Evolutionary conservation across 1,140 invertebrate species (phyloP).

Genomic region (Lepidotrigona ventralis): DNA sequence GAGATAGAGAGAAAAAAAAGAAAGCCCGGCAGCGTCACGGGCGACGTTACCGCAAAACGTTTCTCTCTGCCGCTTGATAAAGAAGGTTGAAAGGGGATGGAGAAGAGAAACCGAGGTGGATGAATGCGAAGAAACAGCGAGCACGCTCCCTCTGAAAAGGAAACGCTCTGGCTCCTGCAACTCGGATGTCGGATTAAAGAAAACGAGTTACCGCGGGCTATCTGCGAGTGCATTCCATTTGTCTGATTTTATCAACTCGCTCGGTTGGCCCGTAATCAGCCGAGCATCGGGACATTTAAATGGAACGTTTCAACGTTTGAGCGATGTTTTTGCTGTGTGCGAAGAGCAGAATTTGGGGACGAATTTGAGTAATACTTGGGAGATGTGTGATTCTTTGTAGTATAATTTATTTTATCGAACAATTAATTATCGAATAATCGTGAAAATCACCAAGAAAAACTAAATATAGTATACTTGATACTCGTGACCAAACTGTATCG

Average conservation of each 20-base stretch:
- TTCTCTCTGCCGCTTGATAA: slow-evolving; percentile 64
- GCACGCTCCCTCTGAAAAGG: slow-evolving; percentile 24
- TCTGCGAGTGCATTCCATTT: slow-evolving; percentile 49
- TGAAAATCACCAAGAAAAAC: too few relatives aligned
- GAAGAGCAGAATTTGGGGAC: background rate
- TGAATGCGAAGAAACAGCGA: slow-evolving; percentile 2
- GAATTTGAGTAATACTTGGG: background rate
- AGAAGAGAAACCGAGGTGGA: background rate
- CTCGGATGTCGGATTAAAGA: slow-evolving; percentile 61
- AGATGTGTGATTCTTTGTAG: background rate
- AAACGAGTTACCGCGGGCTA: slow-evolving; percentile 51
- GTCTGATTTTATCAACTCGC: slow-evolving; percentile 9
- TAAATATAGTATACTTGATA: too few relatives aligned
- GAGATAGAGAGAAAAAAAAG: slow-evolving; percentile 58
- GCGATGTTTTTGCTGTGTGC: background rate
- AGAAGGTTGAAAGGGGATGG: slow-evolving; percentile 17
- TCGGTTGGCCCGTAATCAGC: slow-evolving; percentile 11
- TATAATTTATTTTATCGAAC: too few relatives aligned
- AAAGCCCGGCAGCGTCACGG: slow-evolving; percentile 59
- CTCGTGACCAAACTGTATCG: too few relatives aligned
- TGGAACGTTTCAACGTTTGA: background rate
- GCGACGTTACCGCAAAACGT: slow-evolving; percentile 63
- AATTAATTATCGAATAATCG: too few relatives aligned
- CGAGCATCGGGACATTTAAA: background rate
- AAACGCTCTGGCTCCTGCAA: slow-evolving; percentile 10